A percentile compares a stretch with the other conserved stretches of the same genome.
These are phyloP conservation scores for Sesamia inferens DNA, from an alignment of 2,888 invertebrate species.

Conservation along the genomic window DNA sequence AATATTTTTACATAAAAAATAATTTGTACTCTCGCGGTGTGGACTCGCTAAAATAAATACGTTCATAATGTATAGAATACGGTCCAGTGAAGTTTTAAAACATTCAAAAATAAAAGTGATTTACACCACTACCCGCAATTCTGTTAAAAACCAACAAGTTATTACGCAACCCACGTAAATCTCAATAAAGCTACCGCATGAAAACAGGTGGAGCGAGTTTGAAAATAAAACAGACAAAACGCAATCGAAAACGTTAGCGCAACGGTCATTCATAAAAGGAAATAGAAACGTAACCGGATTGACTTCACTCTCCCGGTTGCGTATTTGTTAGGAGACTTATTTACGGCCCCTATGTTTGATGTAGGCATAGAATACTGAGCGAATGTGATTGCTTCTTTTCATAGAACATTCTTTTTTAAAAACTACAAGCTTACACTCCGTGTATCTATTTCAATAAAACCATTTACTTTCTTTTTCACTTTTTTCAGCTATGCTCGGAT, in stretches of 20 bases:
- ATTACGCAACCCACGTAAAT: constrained; percentile 24
- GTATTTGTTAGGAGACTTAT: constrained; percentile 56
- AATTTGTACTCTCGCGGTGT: no score
- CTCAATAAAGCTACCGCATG: constrained; percentile 26
- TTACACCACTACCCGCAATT: not conserved
- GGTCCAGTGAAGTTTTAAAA: not conserved
- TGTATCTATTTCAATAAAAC: not conserved
- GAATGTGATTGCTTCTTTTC: constrained; percentile 1
- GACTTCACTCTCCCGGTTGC: constrained; percentile 49
- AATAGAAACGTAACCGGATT: constrained; percentile 63
- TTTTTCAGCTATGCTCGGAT: no score
- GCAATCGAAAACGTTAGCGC: constrained; percentile 58
- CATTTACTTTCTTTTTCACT: no score
- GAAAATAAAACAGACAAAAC: constrained; percentile 57
- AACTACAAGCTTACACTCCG: no score
- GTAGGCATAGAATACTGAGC: constrained; percentile 22
- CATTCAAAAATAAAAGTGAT: not conserved
- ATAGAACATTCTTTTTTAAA: not conserved
- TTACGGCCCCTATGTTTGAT: constrained; percentile 51
- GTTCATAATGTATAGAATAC: not conserved
- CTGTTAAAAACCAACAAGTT: not conserved
- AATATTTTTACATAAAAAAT: not conserved
- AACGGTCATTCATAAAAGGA: constrained; percentile 62
- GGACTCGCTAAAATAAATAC: not conserved
- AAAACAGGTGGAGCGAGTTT: constrained; percentile 44